Conservation (phyloP, 2,888 invertebrate genomes). For the Brachyopa scutellaris region DNA sequence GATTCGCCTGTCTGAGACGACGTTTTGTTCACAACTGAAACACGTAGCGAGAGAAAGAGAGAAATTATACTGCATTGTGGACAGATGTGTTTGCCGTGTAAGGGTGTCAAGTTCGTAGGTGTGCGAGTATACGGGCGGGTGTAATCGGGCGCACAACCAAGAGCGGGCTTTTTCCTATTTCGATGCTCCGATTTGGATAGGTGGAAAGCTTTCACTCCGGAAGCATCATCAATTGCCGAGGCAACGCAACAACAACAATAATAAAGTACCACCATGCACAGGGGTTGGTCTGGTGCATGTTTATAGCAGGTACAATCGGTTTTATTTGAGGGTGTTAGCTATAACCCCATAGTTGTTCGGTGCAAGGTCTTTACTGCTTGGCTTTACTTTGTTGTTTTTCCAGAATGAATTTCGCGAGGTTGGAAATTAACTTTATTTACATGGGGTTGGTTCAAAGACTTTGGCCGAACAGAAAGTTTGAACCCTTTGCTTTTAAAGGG, state of each 20-base stretch:
- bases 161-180: slow-evolving; percentile 35
- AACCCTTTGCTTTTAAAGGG: too few relatives aligned
- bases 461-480: too few relatives aligned
- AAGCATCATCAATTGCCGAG: slow-evolving; percentile 42
- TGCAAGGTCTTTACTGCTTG: slow-evolving; percentile 8
- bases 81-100: slow-evolving; percentile 60
- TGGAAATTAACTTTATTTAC: too few relatives aligned
- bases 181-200: slow-evolving; percentile 27
- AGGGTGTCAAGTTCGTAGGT: slow-evolving; percentile 69
- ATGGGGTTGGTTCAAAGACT: too few relatives aligned
- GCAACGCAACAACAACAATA: slow-evolving; percentile 53
- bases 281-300: slow-evolving; percentile 13
- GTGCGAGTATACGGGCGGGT: slow-evolving; percentile 44
- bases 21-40: slow-evolving; percentile 62
- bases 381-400: slow-evolving; percentile 27
- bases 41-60: slow-evolving; percentile 26
- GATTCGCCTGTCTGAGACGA: slow-evolving; percentile 34
- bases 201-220: slow-evolving; percentile 61
- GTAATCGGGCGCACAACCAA: slow-evolving; percentile 11
- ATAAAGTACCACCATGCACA: slow-evolving; percentile 17
- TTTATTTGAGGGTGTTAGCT: slow-evolving; percentile 41
- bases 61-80: slow-evolving; percentile 65
- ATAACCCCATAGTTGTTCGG: not conserved
- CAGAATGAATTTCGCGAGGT: too few relatives aligned
- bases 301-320: slow-evolving; percentile 40